Conservation (phyloP, 2,888 invertebrate species). For the Drosophila affinis region DNA sequence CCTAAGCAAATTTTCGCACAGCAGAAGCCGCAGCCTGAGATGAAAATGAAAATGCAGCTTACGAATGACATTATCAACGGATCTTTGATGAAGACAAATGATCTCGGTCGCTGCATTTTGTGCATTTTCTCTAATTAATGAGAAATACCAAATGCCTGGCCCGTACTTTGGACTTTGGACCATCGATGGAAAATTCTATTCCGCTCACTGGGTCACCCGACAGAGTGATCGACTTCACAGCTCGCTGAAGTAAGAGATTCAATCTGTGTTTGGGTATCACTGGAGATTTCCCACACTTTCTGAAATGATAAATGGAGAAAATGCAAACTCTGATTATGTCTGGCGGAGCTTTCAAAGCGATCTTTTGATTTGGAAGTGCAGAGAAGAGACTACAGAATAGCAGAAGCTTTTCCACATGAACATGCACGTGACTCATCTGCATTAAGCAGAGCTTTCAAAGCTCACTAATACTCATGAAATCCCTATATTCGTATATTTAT, state of each 20-base stretch:
- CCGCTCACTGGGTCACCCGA: constrained; percentile 63
- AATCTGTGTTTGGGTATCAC: constrained; percentile 8
- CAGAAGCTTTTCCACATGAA: too few relatives aligned
- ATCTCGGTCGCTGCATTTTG: constrained; percentile 52
- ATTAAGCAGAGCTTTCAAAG: too few relatives aligned
- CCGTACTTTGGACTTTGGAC: constrained; percentile 58
- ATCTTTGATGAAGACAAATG: constrained; percentile 73
- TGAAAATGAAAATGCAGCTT: constrained; percentile 27
- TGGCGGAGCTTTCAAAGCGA: background rate
- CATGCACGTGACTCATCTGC: too few relatives aligned
- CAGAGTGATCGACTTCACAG: constrained; percentile 27
- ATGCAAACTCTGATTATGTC: background rate
- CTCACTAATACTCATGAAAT: too few relatives aligned
- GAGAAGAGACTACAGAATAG: too few relatives aligned
- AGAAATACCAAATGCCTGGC: constrained; percentile 39
- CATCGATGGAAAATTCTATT: constrained; percentile 43
- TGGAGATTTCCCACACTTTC: constrained; percentile 28
- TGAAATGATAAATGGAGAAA: background rate
- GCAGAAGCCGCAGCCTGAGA: constrained; percentile 14
- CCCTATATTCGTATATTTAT: too few relatives aligned
- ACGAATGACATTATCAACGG: constrained; percentile 65
- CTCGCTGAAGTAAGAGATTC: constrained; percentile 3
- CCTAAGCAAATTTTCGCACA: constrained; percentile 52
- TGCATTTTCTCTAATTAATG: constrained; percentile 62
- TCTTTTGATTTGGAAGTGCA: background rate